These are phyloP conservation scores for Paralvinella palmiformis DNA, from an alignment of 1,140 invertebrate genomes.

Conservation along the genomic window DNA sequence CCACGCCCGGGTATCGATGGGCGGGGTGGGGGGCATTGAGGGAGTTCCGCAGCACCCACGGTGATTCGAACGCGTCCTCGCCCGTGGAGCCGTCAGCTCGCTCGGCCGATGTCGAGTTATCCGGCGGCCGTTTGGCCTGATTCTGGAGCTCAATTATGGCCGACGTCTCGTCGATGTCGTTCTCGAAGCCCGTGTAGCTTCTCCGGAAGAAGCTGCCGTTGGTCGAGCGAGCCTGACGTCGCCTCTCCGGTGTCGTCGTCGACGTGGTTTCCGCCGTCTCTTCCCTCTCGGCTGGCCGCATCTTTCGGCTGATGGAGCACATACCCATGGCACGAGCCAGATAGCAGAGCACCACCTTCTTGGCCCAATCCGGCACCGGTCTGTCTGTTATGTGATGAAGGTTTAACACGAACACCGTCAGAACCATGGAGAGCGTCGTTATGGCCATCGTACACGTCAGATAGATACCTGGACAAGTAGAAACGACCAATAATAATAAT, in stretches of 20 bases:
- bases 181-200: neutral
- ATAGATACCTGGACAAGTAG: conserved; percentile 16
- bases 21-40: neutral
- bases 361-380: conserved; percentile 18
- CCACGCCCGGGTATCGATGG: too few relatives aligned
- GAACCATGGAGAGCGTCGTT: conserved; percentile 23
- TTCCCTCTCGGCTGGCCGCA: neutral
- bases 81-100: neutral
- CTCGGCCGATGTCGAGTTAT: neutral
- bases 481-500: too few relatives aligned
- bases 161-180: neutral
- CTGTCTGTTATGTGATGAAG: conserved; percentile 18
- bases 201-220: neutral
- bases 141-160: neutral
- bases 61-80: neutral
- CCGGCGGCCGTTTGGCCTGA: too few relatives aligned
- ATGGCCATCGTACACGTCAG: conserved; percentile 23
- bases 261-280: neutral
- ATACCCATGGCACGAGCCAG: conserved; percentile 5
- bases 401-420: conserved; percentile 23
- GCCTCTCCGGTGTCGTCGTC: too few relatives aligned
- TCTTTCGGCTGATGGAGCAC: neutral
- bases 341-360: conserved; percentile 7
- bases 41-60: neutral
- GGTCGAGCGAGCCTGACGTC: neutral